Percentiles rank a stretch among this genome's conserved stretches.
phyloP scores from a whole-genome alignment of 2,113 vertebrate genomes.

The Neogale vison region DNA sequence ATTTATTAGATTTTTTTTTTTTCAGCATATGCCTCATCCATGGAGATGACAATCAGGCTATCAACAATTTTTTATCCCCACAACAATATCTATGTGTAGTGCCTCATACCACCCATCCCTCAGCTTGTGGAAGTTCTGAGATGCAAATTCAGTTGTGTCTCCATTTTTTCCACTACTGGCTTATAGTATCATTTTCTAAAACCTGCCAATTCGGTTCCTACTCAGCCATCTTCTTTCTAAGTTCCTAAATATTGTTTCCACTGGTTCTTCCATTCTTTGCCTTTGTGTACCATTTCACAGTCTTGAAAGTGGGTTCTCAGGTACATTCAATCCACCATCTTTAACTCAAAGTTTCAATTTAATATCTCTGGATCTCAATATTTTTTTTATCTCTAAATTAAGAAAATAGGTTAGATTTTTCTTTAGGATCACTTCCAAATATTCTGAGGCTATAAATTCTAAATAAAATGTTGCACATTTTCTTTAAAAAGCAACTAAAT shows the following conservation, averaged over 20 bases:
- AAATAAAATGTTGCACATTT: background rate
- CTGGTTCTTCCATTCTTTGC: background rate
- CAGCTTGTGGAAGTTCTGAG: background rate
- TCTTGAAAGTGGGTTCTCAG: background rate
- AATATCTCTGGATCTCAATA: background rate
- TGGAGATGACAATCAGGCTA: background rate
- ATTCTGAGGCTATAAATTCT: background rate
- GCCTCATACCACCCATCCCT: background rate
- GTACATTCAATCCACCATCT: background rate
- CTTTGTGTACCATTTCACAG: background rate
- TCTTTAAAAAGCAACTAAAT: background rate
- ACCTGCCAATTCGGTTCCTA: background rate
- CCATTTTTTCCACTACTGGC: background rate
- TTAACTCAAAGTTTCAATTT: background rate
- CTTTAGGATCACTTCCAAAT: background rate
- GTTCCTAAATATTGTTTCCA: background rate
- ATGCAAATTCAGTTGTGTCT: background rate
- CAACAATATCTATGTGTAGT: background rate
- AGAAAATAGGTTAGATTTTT: background rate
- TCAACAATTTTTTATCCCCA: background rate
- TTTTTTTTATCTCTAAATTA: conserved; percentile 26
- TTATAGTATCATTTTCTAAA: background rate
- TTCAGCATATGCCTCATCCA: background rate
- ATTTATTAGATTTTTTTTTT: background rate
- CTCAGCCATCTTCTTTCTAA: background rate